These are phyloP conservation scores for Glaucomys volans DNA, from an alignment of 2,113 vertebrate genomes.

Conservation along the genomic window DNA sequence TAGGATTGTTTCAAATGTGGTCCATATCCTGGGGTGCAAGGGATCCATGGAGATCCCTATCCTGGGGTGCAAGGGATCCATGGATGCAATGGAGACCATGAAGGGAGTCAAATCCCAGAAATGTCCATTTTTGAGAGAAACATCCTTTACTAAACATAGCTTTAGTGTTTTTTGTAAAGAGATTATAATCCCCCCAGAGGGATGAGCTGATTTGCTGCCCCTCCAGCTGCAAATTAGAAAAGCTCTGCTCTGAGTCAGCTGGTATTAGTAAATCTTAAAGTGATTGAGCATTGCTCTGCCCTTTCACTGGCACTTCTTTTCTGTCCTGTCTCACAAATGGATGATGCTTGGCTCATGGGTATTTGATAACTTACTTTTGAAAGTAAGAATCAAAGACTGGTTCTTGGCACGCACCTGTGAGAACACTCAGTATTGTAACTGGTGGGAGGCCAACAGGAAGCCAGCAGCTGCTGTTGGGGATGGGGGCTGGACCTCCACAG, in stretches of 20 bases:
- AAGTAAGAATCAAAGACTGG: neutral
- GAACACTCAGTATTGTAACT: neutral
- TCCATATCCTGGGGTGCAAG: no score
- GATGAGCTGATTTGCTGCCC: neutral
- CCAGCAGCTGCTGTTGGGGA: neutral
- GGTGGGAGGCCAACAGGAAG: neutral
- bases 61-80: neutral
- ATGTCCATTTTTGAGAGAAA: neutral
- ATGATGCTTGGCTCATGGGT: neutral
- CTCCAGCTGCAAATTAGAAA: neutral
- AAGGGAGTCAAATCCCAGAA: neutral
- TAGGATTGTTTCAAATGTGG: neutral
- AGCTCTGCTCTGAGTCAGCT: neutral
- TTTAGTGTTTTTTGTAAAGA: neutral
- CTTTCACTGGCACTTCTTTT: neutral
- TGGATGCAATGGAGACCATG: neutral
- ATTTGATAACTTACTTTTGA: neutral
- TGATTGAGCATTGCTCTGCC: conserved; percentile 13
- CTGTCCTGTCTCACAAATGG: neutral
- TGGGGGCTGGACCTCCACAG: neutral
- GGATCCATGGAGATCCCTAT: neutral
- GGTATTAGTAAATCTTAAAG: neutral
- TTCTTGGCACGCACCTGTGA: neutral
- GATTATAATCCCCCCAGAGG: neutral
- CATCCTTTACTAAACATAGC: neutral